phyloP scores from a whole-genome alignment of 2,888 invertebrate species.

The Polydrusus cervinus region DNA sequence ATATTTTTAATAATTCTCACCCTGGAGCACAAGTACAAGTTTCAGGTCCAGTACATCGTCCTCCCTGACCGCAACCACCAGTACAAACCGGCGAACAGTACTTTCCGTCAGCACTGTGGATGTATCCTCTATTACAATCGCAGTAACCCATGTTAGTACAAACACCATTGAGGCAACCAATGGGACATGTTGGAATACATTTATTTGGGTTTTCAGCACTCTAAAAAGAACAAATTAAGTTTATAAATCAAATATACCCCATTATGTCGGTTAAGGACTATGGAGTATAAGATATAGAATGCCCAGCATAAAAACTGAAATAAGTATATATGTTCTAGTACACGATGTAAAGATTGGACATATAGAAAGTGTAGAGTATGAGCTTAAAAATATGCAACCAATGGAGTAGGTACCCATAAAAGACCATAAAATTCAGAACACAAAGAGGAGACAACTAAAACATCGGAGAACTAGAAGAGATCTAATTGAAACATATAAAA shows the following conservation, averaged over 20 bases:
- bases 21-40: constrained; percentile 75
- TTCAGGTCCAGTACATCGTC: constrained; percentile 74
- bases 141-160: constrained; percentile 78
- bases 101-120: constrained; percentile 74
- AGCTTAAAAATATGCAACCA: too few species aligned
- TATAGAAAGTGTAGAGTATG: too few species aligned
- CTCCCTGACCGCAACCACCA: constrained; percentile 73
- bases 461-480: too few species aligned
- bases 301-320: not conserved
- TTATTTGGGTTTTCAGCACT: constrained; percentile 39
- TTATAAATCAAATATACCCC: not conserved
- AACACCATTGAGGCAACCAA: constrained; percentile 79
- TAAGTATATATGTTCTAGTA: too few species aligned
- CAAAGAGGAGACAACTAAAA: too few species aligned
- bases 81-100: constrained; percentile 78
- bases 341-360: too few species aligned
- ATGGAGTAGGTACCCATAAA: too few species aligned
- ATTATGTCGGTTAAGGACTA: not conserved
- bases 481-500: too few species aligned
- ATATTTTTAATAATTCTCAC: constrained; percentile 67
- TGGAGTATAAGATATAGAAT: not conserved
- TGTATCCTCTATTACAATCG: constrained; percentile 77
- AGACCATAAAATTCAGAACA: too few species aligned
- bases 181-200: constrained; percentile 80
- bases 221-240: constrained; percentile 7